Conservation (phyloP, 2,113 vertebrate species). For the Pedetes capensis region DNA sequence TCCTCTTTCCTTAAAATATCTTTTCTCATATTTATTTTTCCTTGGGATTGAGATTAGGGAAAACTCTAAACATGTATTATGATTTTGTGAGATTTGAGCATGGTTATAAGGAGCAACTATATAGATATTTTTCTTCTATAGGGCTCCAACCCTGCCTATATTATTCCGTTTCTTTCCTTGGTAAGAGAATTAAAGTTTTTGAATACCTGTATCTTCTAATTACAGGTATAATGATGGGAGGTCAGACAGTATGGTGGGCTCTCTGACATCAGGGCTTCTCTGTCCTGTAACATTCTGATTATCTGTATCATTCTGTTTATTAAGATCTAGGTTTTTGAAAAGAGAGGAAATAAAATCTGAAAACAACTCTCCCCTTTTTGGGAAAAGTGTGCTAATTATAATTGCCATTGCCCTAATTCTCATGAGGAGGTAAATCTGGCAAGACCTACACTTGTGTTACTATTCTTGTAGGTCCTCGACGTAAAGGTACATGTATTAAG, state of each 20-base stretch:
- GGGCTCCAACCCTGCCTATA: background rate
- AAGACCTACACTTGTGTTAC: background rate
- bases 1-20: background rate
- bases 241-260: background rate
- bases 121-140: background rate
- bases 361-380: background rate
- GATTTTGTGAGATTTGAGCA: background rate
- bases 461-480: background rate
- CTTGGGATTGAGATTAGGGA: background rate
- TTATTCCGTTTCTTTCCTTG: background rate
- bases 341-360: background rate
- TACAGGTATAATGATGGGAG: background rate
- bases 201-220: background rate
- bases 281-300: background rate
- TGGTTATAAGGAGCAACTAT: background rate
- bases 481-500: background rate
- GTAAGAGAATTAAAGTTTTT: background rate
- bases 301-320: background rate
- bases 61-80: background rate
- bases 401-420: background rate
- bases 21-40: background rate
- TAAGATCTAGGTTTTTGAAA: background rate
- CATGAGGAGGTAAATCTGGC: background rate
- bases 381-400: background rate
- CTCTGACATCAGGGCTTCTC: background rate